Evolutionary conservation across 1,140 invertebrate genomes (phyloP).

Genomic region (Zaprionus nigranus): DNA sequence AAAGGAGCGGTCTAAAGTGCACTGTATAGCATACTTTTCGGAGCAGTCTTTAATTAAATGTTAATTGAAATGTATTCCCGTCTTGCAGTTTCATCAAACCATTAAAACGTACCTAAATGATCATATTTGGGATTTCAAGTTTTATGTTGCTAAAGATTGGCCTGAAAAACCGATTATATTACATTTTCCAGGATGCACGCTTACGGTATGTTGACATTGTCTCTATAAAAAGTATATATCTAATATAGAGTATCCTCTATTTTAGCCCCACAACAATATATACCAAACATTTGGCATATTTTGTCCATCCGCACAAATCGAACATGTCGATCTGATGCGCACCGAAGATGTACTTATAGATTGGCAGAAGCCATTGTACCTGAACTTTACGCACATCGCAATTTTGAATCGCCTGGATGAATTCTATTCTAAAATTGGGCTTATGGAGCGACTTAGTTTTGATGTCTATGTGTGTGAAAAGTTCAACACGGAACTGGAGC

Average conservation of each 20-base stretch:
- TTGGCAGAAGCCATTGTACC: constrained; percentile 91
- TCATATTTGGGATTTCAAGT: constrained; percentile 94
- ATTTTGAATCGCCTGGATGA: constrained; percentile 90
- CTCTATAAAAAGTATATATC: background rate
- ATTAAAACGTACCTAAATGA: constrained; percentile 93
- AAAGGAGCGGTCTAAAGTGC: too few relatives aligned
- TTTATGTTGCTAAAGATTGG: constrained; percentile 94
- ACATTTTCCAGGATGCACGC: constrained; percentile 94
- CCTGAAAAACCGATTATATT: constrained; percentile 92
- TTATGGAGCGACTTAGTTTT: constrained; percentile 90
- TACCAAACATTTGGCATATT: constrained; percentile 93
- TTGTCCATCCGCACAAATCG: constrained; percentile 90
- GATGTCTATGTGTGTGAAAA: constrained; percentile 90
- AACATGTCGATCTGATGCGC: constrained; percentile 88
- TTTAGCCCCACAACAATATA: constrained; percentile 90
- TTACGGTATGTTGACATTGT: constrained; percentile 87
- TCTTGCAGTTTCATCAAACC: constrained; percentile 92
- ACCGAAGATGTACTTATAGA: constrained; percentile 91
- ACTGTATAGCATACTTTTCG: too few relatives aligned
- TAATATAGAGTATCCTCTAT: background rate
- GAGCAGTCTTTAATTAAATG: too few relatives aligned
- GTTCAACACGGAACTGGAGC: constrained; percentile 85
- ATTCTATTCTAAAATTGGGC: constrained; percentile 86
- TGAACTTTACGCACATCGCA: constrained; percentile 92
- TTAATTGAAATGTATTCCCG: too few relatives aligned